phyloP scores from a whole-genome alignment of 2,113 vertebrate genomes.

The Alethe castanea region DNA sequence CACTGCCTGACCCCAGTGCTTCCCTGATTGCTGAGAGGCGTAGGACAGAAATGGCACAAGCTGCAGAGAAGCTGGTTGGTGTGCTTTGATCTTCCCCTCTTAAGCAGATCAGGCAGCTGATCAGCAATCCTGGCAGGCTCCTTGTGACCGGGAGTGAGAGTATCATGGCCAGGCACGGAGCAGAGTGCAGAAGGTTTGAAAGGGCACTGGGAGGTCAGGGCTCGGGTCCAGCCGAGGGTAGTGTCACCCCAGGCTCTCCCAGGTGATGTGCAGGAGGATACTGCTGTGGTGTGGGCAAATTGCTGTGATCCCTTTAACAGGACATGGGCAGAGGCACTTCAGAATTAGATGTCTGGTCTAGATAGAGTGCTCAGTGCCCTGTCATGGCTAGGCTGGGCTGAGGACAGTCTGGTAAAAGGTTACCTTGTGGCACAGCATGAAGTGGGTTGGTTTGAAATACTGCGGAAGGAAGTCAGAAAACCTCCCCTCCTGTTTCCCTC shows the following conservation, averaged over 20 bases:
- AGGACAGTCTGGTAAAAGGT: neutral
- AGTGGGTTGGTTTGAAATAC: neutral
- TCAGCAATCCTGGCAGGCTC: neutral
- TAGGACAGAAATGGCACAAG: neutral
- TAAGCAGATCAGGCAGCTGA: neutral
- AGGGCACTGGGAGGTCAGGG: neutral
- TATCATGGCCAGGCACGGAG: neutral
- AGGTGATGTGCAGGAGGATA: neutral
- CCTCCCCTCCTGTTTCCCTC: neutral
- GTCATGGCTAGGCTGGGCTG: neutral
- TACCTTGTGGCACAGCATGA: neutral
- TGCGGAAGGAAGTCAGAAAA: neutral
- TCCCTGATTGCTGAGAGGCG: fast-evolving
- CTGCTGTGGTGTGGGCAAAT: neutral
- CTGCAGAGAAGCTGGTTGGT: neutral
- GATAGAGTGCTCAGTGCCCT: neutral
- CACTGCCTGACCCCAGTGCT: neutral
- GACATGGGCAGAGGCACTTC: neutral
- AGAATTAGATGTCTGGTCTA: neutral
- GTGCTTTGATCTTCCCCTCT: neutral
- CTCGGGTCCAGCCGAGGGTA: neutral
- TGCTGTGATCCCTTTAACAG: neutral
- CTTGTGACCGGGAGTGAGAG: fast-evolving
- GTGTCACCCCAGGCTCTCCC: neutral
- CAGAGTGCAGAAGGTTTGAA: neutral